Base-by-base conservation (phyloP, 2,797 vertebrate species). In the Vespertilio murinus region DNA sequence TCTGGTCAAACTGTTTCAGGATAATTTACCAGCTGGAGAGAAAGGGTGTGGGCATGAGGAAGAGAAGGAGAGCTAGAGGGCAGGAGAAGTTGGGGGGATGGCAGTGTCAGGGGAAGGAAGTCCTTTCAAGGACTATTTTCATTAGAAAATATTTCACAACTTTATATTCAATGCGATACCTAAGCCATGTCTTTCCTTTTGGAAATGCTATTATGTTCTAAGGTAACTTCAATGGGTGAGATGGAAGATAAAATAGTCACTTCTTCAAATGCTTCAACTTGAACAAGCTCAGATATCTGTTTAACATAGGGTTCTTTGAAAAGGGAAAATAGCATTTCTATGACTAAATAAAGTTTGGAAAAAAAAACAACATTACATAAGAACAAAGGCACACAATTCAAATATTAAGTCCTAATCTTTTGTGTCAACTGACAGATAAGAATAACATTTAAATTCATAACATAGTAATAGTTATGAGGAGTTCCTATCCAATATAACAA, bases 11-110 rank as follows among this genome's bases (percentile, higher is more conserved):
- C 88, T 95, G 85, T 95, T 95, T 79, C 33, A 92, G 88, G 56
- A 30, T 91, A 92, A 96, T 97, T 96, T 94, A 75, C 85, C 85
- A 69, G 61, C n/a, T 79, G 59, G 59, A 77, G 75, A 56, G 75
- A 77, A 89, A 67, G 28, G 49, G 9, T 56, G 49, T 40, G 40
- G 20, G 12, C 30, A 74, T 40, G 16, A 40, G 30, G 23, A 56
- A 79, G 47, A 61, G 59, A 61, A 42, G 33, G n/a, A 18, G 28
- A 71, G 33, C 54, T 13, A 77, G 54, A 81, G 71, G n/a, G 33
- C 22, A 73, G 30, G 30, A 11, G 4, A 8, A 14, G 5, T 42
- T 11, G 47, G 1, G 5, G 1, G 11, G 73, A 75, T 5, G 9
- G 30, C 4, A 61, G n/a, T 69, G 45, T 47, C 12, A 13, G 12